Evolutionary conservation across 1,140 invertebrate genomes (phyloP).

Genomic region (Drosophila melanogaster): DNA sequence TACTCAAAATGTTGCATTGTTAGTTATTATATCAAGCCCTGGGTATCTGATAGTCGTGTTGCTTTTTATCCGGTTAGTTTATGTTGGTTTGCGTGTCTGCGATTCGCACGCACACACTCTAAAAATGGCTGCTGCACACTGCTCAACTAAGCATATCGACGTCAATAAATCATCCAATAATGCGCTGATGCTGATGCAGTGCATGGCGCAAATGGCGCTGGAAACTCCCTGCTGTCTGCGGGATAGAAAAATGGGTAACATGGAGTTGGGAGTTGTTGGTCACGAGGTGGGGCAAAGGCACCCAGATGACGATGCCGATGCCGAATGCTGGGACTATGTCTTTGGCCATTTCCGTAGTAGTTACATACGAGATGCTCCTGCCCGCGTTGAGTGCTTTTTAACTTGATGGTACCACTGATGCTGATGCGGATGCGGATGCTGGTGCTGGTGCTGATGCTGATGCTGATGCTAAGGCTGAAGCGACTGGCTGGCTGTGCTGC

Average conservation of each 20-base stretch:
- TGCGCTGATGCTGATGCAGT: slow-evolving; percentile 69
- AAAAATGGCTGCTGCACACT: slow-evolving; percentile 68
- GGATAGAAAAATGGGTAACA: slow-evolving; percentile 2
- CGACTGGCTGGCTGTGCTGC: slow-evolving; percentile 36
- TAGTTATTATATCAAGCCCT: neutral
- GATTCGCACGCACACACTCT: slow-evolving; percentile 56
- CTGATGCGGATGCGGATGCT: slow-evolving; percentile 16
- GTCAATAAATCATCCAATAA: slow-evolving; percentile 84
- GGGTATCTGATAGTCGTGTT: slow-evolving; percentile 4
- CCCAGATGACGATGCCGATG: slow-evolving; percentile 12
- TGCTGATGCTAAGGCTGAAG: slow-evolving; percentile 8
- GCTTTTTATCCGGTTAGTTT: neutral
- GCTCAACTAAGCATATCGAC: slow-evolving; percentile 83
- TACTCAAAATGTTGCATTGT: no score
- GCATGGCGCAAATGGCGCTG: slow-evolving; percentile 54
- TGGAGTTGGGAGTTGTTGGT: neutral
- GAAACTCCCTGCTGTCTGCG: slow-evolving; percentile 26
- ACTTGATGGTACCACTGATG: slow-evolving; percentile 45
- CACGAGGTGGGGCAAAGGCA: neutral
- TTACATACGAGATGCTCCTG: slow-evolving; percentile 56
- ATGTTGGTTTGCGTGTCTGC: slow-evolving; percentile 14
- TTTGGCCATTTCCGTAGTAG: slow-evolving; percentile 71
- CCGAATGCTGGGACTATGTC: slow-evolving; percentile 55
- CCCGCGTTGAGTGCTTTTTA: slow-evolving; percentile 69
- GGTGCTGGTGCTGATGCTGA: slow-evolving; percentile 5